Conservation (phyloP, 2,113 vertebrate genomes). For the Isurus oxyrinchus region DNA sequence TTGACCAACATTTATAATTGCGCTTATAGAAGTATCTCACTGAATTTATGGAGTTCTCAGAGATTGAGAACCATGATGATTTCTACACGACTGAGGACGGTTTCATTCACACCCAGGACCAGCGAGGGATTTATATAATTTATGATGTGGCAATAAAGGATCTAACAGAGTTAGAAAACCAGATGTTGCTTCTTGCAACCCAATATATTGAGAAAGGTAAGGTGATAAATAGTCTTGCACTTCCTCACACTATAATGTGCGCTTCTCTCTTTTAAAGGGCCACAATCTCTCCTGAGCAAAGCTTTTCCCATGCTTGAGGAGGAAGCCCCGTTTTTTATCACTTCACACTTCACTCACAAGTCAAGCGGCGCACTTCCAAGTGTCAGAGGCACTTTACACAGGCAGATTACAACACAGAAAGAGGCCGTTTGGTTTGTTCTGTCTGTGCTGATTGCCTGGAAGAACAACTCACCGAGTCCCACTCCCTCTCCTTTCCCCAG, state of each 20-base stretch:
- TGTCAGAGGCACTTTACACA: background rate
- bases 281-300: background rate
- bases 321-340: background rate
- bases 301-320: background rate
- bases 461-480: no score
- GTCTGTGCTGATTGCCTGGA: no score
- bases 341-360: background rate
- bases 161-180: conserved; percentile 53
- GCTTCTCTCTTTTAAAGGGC: background rate
- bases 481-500: no score
- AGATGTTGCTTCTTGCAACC: conserved; percentile 59
- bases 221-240: conserved; percentile 5
- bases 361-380: background rate
- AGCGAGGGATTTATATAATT: conserved; percentile 51
- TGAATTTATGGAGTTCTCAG: conserved; percentile 62
- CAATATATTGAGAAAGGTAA: conserved; percentile 54
- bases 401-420: no score
- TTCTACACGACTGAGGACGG: conserved; percentile 51
- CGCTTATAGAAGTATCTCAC: conserved; percentile 38
- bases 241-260: conserved; percentile 13
- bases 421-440: no score
- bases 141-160: conserved; percentile 59
- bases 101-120: conserved; percentile 59
- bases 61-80: conserved; percentile 62
- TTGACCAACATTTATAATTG: background rate